Evolutionary conservation across 1,140 invertebrate genomes (phyloP).

Genomic region (Scaptomyza hsui): DNA sequence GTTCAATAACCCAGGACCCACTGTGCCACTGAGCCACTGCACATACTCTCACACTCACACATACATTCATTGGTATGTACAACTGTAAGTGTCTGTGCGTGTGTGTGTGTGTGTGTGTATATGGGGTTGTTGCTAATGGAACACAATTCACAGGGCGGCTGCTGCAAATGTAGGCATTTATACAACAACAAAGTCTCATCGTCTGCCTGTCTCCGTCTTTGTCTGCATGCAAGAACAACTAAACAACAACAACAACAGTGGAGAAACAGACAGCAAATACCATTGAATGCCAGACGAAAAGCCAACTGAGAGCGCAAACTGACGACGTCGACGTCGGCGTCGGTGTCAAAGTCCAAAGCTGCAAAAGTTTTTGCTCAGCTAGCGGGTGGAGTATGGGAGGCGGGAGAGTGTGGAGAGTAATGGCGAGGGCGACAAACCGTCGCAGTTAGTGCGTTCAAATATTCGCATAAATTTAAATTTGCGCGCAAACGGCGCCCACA

Average conservation of each 20-base stretch:
- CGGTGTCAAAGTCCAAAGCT: constrained; percentile 57
- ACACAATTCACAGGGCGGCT: constrained; percentile 72
- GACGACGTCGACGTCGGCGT: neutral
- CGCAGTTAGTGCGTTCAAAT: constrained; percentile 65
- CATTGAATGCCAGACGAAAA: constrained; percentile 39
- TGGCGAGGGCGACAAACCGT: constrained; percentile 39
- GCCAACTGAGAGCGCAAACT: constrained; percentile 18
- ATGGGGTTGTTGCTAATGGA: constrained; percentile 77
- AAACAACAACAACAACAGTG: constrained; percentile 40
- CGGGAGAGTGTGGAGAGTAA: neutral
- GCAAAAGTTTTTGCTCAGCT: constrained; percentile 54
- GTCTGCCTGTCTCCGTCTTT: constrained; percentile 35
- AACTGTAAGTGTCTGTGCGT: constrained; percentile 17
- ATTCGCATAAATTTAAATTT: constrained; percentile 79
- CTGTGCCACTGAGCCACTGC: constrained; percentile 43
- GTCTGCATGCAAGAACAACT: constrained; percentile 54
- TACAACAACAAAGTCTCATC: constrained; percentile 33
- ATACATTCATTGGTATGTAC: constrained; percentile 30
- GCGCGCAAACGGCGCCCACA: constrained; percentile 65
- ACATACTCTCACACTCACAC: constrained; percentile 18
- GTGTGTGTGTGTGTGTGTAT: constrained; percentile 30
- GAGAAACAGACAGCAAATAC: constrained; percentile 34
- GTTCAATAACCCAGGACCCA: constrained; percentile 35
- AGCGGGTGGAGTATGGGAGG: neutral
- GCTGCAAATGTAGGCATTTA: constrained; percentile 42